phyloP scores from a whole-genome alignment of 53 echinoderm and acorn worm genomes.

The Crossaster papposus region DNA sequence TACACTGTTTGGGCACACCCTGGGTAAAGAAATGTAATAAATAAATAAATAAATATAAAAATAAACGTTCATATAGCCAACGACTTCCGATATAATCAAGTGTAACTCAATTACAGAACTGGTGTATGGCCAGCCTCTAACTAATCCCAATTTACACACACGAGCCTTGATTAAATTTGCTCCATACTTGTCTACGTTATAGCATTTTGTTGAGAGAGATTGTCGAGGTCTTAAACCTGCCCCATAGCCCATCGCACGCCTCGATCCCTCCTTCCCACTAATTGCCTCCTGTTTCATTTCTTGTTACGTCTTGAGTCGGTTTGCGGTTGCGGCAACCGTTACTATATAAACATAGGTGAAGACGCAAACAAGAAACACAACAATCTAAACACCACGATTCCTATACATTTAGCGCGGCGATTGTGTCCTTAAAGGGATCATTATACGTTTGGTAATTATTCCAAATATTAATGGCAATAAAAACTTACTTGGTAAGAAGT shows the following conservation, averaged over 20 bases:
- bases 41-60: no score
- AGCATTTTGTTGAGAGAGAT: not conserved
- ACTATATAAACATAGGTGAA: not conserved
- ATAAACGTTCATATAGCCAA: not conserved
- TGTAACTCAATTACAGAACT: constrained; percentile 19
- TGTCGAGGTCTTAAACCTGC: not conserved
- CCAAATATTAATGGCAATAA: no score
- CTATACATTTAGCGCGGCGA: no score
- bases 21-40: no score
- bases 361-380: not conserved
- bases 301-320: not conserved
- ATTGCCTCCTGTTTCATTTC: not conserved
- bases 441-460: no score
- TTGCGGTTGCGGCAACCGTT: not conserved
- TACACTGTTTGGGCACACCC: no score
- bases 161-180: constrained; percentile 3
- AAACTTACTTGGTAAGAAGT: no score
- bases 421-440: no score
- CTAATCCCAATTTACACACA: not conserved
- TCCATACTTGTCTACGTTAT: not conserved
- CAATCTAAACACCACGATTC: not conserved
- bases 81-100: not conserved
- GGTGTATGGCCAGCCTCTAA: not conserved
- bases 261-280: not conserved
- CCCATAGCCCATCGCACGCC: not conserved